Conservation (phyloP, 1,140 invertebrate genomes). For the Anastatus disparis region DNA sequence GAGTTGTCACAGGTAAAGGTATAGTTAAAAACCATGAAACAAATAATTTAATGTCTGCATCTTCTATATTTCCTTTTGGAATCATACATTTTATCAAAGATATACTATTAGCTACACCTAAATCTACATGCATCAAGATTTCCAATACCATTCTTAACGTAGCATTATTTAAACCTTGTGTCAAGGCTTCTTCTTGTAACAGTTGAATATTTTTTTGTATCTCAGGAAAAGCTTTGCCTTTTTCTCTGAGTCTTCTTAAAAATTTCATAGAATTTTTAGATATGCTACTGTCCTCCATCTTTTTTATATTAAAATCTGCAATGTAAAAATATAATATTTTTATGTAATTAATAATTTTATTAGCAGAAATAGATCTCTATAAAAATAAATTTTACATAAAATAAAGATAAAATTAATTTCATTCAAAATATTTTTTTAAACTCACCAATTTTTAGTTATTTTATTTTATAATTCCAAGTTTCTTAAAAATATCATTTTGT, state of each 20-base stretch:
- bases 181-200: conserved; percentile 46
- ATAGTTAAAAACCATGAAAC: conserved; percentile 51
- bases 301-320: no score
- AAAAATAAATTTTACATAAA: no score
- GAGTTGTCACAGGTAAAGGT: conserved; percentile 45
- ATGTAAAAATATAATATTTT: no score
- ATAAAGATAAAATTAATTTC: no score
- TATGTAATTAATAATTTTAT: no score
- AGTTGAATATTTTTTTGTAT: conserved; percentile 32
- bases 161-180: conserved; percentile 47
- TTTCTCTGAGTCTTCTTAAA: conserved; percentile 37
- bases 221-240: conserved; percentile 21
- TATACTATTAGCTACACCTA: conserved; percentile 45
- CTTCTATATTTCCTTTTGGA: conserved; percentile 47
- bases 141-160: conserved; percentile 43
- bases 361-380: no score
- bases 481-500: no score
- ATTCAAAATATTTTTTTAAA: no score
- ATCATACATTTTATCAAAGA: conserved; percentile 57
- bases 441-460: no score
- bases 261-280: neutral
- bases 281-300: no score
- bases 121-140: conserved; percentile 42
- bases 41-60: conserved; percentile 46
- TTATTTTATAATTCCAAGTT: no score